Evolutionary conservation across 2,113 vertebrate species (phyloP).

Genomic region (Albula glossodonta): DNA sequence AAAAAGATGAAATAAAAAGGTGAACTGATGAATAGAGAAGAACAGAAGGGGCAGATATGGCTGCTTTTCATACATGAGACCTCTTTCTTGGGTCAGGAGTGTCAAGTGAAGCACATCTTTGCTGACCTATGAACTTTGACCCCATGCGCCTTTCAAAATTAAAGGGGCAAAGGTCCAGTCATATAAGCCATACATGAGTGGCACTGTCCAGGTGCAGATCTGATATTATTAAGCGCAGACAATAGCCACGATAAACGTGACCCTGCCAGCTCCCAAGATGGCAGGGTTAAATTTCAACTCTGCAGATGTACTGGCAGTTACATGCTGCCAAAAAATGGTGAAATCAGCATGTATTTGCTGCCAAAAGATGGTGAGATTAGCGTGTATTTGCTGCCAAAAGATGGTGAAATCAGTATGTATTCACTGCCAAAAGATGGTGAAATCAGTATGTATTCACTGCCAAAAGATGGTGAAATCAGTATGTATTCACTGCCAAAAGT

Average conservation of each 20-base stretch:
- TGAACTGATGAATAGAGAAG: background rate
- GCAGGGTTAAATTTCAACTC: too few species aligned
- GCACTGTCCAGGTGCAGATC: background rate
- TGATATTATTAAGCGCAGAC: background rate
- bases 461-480: too few species aligned
- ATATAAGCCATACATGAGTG: background rate
- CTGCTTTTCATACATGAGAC: background rate
- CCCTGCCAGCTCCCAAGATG: too few species aligned
- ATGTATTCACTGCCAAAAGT: too few species aligned
- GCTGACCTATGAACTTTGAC: background rate
- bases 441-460: too few species aligned
- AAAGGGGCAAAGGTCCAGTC: background rate
- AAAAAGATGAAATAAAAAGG: background rate
- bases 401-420: too few species aligned
- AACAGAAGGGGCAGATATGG: background rate
- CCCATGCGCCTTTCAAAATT: background rate
- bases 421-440: too few species aligned
- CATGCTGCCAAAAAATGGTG: too few species aligned
- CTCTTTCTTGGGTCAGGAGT: background rate
- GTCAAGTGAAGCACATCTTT: background rate
- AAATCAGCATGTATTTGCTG: too few species aligned
- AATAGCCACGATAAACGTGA: background rate
- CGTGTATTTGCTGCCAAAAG: too few species aligned
- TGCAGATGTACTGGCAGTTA: too few species aligned
- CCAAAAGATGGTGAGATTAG: too few species aligned